Percentiles rank a stretch among this genome's conserved stretches.
Conservation (phyloP, 2,797 vertebrate species). For the Odontamblyopus lacepedii region DNA sequence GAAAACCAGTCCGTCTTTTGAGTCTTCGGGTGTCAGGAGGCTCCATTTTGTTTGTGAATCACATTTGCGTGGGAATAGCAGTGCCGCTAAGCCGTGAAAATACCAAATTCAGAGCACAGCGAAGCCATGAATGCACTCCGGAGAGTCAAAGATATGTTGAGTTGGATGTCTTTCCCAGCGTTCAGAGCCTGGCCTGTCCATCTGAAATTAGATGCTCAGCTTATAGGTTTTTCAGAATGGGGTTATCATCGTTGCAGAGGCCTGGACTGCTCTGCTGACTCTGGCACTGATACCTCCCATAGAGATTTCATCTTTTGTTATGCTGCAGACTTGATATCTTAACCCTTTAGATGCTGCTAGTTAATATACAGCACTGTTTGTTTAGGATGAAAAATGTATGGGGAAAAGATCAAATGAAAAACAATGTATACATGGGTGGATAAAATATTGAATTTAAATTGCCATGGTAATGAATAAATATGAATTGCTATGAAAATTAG, state of each 20-base stretch:
- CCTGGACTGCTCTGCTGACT: constrained; percentile 69
- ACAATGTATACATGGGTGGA: background rate
- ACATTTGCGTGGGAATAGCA: constrained; percentile 51
- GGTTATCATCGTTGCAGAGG: constrained; percentile 68
- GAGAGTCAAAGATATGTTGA: constrained; percentile 60
- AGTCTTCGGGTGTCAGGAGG: constrained; percentile 38
- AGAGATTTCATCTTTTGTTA: constrained; percentile 73
- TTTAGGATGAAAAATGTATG: background rate
- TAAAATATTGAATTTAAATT: background rate
- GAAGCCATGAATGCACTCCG: constrained; percentile 58
- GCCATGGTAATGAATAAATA: background rate
- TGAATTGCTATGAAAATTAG: background rate
- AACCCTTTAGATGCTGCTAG: constrained; percentile 51
- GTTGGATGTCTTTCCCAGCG: constrained; percentile 52
- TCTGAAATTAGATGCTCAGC: constrained; percentile 55
- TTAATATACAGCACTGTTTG: background rate
- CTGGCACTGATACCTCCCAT: constrained; percentile 73
- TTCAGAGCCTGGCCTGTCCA: constrained; percentile 54
- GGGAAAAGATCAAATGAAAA: background rate
- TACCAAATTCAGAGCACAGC: constrained; percentile 35
- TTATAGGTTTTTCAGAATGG: constrained; percentile 73
- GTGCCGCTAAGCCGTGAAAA: constrained; percentile 49
- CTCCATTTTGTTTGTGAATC: constrained; percentile 53
- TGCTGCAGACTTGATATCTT: constrained; percentile 65
- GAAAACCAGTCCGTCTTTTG: constrained; percentile 35